Conservation (phyloP, 1,140 invertebrate species). For the Neodiprion fabricii region DNA sequence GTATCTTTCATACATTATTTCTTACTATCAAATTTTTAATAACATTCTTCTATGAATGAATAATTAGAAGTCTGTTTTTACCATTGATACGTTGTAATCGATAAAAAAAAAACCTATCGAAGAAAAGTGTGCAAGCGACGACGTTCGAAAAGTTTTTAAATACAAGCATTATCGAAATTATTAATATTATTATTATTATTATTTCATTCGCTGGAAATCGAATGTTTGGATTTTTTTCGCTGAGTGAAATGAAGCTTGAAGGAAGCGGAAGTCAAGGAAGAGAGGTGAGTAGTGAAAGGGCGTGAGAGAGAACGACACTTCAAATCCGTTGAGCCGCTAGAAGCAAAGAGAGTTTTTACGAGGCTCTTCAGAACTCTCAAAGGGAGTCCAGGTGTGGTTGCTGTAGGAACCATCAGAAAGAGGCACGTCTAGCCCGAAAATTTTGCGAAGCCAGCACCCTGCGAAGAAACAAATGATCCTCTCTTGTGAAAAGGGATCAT, state of each 20-base stretch:
- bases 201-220: background rate
- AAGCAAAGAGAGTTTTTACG: constrained; percentile 37
- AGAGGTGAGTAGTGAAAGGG: background rate
- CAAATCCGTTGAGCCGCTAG: constrained; percentile 34
- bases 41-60: no score
- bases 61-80: no score
- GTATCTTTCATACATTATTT: no score
- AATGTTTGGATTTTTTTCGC: background rate
- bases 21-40: no score
- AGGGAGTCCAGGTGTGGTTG: constrained; percentile 44
- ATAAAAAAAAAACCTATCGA: no score
- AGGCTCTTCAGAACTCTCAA: constrained; percentile 30
- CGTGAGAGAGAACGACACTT: background rate
- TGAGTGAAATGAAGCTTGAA: background rate
- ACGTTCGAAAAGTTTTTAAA: no score
- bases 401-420: background rate
- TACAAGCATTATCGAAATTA: background rate
- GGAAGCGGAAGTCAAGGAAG: constrained; percentile 1
- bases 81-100: no score
- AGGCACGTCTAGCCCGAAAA: background rate
- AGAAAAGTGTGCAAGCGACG: no score
- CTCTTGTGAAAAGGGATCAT: no score
- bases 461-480: no score
- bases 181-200: background rate
- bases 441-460: background rate